Evolutionary conservation across 2,888 invertebrate genomes (phyloP), one percentile per base, ranked within the genome.

Genomic region (Oscheius sp.): DNA sequence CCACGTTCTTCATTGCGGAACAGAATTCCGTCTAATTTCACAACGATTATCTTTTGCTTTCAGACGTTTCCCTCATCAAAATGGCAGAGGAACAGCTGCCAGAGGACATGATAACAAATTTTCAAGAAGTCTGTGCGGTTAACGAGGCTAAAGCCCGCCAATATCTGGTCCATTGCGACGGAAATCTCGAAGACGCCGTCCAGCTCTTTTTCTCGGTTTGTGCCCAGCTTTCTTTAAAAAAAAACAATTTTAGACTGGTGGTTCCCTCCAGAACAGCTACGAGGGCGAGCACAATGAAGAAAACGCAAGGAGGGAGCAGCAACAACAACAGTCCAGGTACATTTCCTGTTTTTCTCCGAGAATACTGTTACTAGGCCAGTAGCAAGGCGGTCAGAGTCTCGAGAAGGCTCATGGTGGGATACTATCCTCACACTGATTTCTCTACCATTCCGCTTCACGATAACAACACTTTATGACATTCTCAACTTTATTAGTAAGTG

Each of bases 101-200:
- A 35, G 37, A 68, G n/a, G 35, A 55, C 32, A n/a, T 63, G 33
- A 29, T 68, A 10, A 29, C 9, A 13, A 68, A 53, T 33, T 68
- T 68, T 29, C 51, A 33, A 77, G 79, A 79, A 42, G 73, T 79
- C 51, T 79, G 76, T 55, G 75, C 74, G 21, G 76, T 77, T 13
- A 73, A 79, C 29, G 73, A 75, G 21, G 60, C 21, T 21, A 73
- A 53, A 35, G 79, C 79, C 11, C 47, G 37, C 10, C 70, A 77
- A 66, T 79, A 74, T 58, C 63, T 79, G 29, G 13, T 47, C 32
- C 79, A 79, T 48, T 79, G 79, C 59, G 76, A 79, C 74, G 73
- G 72, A 37, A 70, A 79, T 33, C 53, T 79, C 42, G 76, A 79
- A 55, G 29, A 65, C 29, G 79, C 79, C 21, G 75, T 79, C 11